Evolutionary conservation across 2,888 invertebrate species (phyloP).

Genomic region (Pachycephus smyrnensis): DNA sequence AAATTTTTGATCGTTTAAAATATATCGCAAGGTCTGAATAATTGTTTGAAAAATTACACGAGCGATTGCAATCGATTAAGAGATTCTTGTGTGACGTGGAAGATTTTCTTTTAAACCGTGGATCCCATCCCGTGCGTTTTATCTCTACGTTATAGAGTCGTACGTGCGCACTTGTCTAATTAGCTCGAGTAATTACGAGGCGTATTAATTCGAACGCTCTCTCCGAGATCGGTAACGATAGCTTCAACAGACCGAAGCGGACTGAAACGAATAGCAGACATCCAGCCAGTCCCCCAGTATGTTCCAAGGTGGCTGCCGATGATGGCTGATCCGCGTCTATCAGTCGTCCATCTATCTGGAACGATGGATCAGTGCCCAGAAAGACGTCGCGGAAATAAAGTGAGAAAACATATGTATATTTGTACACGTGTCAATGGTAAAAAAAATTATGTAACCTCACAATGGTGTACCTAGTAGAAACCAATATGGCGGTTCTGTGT

Average conservation of each 20-base stretch:
- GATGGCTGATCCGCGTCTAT: constrained; percentile 14
- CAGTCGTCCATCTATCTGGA: constrained; percentile 12
- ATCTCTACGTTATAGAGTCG: background rate
- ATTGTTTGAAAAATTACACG: background rate
- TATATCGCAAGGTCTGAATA: background rate
- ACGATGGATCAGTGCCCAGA: constrained; percentile 11
- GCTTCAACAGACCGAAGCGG: background rate
- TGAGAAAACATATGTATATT: background rate
- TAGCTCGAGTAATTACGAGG: constrained; percentile 19
- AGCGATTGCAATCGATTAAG: background rate
- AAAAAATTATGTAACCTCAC: background rate
- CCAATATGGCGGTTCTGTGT: no score
- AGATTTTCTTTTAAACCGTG: background rate
- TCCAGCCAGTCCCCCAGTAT: background rate
- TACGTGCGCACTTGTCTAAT: constrained; percentile 14
- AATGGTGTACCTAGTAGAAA: no score
- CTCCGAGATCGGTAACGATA: constrained; percentile 13
- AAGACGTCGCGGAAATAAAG: background rate
- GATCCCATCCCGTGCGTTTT: background rate
- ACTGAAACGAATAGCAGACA: background rate
- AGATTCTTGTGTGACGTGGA: background rate
- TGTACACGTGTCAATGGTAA: background rate
- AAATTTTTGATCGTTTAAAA: background rate
- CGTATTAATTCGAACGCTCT: constrained; percentile 22
- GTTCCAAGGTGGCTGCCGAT: background rate